Evolutionary conservation across 30 jellyfish, hydroid and myxozoan species (phyloP).

Genomic region (Aurelia sp.): DNA sequence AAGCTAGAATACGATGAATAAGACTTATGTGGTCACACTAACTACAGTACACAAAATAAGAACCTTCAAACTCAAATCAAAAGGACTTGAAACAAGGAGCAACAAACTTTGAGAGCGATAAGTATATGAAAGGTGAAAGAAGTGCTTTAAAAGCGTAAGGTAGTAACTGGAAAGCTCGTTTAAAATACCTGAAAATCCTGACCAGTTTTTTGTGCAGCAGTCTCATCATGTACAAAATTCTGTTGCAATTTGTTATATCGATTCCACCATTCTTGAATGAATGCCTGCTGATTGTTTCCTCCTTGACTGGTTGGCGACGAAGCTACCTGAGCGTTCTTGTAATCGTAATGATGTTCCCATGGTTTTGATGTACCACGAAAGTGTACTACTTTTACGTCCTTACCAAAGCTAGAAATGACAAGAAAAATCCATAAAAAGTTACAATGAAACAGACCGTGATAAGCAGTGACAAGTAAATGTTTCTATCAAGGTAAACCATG

Average conservation of each 20-base stretch:
- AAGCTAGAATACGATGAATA: too few relatives aligned
- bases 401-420: constrained; percentile 61
- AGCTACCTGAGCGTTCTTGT: constrained; percentile 26
- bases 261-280: constrained; percentile 84
- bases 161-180: not conserved
- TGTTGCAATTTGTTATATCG: constrained; percentile 33
- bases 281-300: constrained; percentile 4
- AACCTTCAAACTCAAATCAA: too few relatives aligned
- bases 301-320: constrained; percentile 1
- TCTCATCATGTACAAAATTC: not conserved
- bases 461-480: too few relatives aligned
- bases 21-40: too few relatives aligned
- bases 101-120: too few relatives aligned
- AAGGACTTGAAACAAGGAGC: too few relatives aligned
- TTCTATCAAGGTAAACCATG: too few relatives aligned
- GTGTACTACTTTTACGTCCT: constrained; percentile 77
- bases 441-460: not conserved
- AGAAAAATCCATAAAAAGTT: not conserved
- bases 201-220: not conserved
- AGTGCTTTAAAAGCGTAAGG: not conserved
- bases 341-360: constrained; percentile 77
- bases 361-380: constrained; percentile 86
- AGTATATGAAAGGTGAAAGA: too few relatives aligned
- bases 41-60: too few relatives aligned
- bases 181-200: not conserved